A percentile compares a stretch with the other conserved stretches of the same genome.
These are phyloP conservation scores for Zosterops japonicus DNA, from an alignment of 2,113 vertebrate species.

Conservation along the genomic window DNA sequence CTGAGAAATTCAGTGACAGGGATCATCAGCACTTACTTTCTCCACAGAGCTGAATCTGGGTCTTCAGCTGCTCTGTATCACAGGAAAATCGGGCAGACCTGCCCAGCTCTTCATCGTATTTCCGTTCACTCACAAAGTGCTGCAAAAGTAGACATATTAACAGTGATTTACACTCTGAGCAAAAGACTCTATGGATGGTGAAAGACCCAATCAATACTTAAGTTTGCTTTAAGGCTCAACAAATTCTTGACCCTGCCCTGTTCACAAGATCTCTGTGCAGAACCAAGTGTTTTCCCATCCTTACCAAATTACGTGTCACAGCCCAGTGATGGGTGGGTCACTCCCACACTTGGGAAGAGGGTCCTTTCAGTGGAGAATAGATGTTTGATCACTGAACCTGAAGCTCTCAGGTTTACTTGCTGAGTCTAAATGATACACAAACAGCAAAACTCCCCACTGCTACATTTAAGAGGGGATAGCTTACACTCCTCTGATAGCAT, in stretches of 20 bases:
- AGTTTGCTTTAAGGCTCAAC: neutral
- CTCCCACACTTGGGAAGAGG: neutral
- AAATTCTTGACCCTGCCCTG: neutral
- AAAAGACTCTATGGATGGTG: neutral
- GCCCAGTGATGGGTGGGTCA: neutral
- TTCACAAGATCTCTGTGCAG: neutral
- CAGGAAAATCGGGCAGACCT: constrained; percentile 80
- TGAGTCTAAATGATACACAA: neutral
- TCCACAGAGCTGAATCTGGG: constrained; percentile 79
- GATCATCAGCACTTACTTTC: constrained; percentile 75
- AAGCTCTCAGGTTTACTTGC: neutral
- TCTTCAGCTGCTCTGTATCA: constrained; percentile 77
- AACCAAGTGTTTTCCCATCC: neutral
- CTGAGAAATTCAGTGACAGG: neutral
- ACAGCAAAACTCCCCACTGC: neutral
- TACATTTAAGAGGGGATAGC: neutral
- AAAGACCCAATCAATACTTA: neutral
- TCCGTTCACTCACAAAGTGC: constrained; percentile 84
- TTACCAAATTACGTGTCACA: neutral
- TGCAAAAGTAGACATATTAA: constrained; percentile 35
- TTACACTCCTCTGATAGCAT: neutral
- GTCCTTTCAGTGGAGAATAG: neutral
- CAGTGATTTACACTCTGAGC: neutral
- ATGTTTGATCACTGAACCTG: neutral
- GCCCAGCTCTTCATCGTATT: constrained; percentile 82